Evolutionary conservation across 2,797 vertebrate genomes (phyloP).

Genomic region (Periophthalmus magnuspinnatus): DNA sequence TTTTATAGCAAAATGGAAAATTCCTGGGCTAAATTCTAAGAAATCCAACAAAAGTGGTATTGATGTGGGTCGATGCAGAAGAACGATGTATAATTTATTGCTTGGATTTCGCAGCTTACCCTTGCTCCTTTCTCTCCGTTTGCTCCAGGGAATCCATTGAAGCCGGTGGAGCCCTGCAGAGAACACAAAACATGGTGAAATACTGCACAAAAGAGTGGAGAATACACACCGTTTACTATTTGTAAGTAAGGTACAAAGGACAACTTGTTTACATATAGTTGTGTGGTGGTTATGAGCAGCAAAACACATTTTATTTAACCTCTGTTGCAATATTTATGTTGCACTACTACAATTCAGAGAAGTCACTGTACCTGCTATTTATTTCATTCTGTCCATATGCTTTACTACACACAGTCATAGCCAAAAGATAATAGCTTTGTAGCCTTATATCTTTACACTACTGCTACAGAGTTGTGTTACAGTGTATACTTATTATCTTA

Average conservation of each 20-base stretch:
- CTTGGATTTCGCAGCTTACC: conserved; percentile 74
- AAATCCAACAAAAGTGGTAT: too few species aligned
- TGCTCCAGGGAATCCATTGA: conserved; percentile 89
- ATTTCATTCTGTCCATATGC: too few species aligned
- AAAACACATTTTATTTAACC: not conserved
- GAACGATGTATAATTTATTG: not conserved
- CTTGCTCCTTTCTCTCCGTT: conserved; percentile 96
- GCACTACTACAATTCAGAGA: too few species aligned
- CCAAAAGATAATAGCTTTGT: too few species aligned
- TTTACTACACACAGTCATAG: too few species aligned
- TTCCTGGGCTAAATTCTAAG: too few species aligned
- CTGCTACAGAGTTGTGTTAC: too few species aligned
- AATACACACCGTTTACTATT: conserved; percentile 3
- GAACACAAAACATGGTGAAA: conserved; percentile 7
- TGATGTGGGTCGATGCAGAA: not conserved
- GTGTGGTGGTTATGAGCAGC: not conserved
- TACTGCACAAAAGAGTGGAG: not conserved
- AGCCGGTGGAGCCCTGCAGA: conserved; percentile 91
- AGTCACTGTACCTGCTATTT: too few species aligned
- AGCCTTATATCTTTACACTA: too few species aligned
- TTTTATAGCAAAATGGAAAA: too few species aligned
- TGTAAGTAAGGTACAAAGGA: not conserved
- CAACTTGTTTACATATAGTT: not conserved
- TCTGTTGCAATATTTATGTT: too few species aligned
- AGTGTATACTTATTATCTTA: too few species aligned